Conservation (phyloP, 35 echinoderm and acorn worm genomes). For the Heliocidaris tuberculata region DNA sequence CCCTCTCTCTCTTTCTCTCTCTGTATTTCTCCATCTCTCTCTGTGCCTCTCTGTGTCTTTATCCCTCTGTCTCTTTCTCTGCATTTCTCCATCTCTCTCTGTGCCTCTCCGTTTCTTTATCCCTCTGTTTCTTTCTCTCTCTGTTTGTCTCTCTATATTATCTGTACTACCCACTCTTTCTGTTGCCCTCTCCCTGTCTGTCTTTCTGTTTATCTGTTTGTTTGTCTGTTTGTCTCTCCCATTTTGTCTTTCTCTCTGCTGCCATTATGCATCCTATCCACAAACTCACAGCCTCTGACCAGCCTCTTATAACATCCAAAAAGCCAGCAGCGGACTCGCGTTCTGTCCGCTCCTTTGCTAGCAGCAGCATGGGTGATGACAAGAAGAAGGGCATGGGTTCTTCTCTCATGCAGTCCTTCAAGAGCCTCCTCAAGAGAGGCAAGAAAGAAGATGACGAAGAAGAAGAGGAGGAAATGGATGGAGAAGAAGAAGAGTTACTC, state of each 20-base stretch:
- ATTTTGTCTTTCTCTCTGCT: neutral
- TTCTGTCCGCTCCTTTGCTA: conserved; percentile 30
- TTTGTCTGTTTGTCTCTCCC: neutral
- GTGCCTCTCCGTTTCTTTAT: neutral
- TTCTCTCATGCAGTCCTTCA: conserved; percentile 39
- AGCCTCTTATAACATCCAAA: conserved; percentile 26
- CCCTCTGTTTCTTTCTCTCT: neutral
- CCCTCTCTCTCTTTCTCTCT: neutral
- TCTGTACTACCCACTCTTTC: neutral
- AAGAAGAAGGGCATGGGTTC: conserved; percentile 34
- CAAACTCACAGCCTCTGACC: conserved; percentile 31
- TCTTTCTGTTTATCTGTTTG: neutral
- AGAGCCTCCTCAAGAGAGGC: conserved; percentile 29
- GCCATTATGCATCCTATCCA: neutral
- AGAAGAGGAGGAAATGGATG: neutral
- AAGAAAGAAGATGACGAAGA: conserved; percentile 26
- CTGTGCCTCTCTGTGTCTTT: neutral
- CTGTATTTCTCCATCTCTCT: too few species aligned
- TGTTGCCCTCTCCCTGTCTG: neutral
- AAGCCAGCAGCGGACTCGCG: neutral
- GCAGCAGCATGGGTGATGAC: conserved; percentile 32
- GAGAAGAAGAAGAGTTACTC: conserved; percentile 12
- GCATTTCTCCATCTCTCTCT: neutral
- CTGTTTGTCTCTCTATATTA: neutral
- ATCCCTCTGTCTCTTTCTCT: neutral